Evolutionary conservation across 2,113 vertebrate genomes (phyloP).

Genomic region (Excalfactoria chinensis): DNA sequence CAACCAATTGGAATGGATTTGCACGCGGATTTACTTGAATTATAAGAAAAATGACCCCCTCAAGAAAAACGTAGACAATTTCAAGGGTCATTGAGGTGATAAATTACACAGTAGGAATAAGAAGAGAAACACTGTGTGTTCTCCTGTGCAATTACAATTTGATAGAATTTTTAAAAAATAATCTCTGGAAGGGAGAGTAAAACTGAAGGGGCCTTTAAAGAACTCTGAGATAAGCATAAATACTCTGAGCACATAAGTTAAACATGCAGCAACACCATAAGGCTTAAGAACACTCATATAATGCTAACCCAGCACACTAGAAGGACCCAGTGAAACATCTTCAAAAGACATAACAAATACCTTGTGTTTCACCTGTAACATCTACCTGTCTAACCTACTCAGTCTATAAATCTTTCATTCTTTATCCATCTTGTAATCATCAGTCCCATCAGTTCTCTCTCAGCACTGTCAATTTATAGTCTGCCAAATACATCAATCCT

Average conservation of each 20-base stretch:
- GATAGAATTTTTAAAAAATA: not conserved
- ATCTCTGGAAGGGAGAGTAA: not conserved
- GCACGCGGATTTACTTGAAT: not conserved
- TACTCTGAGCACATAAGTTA: not conserved
- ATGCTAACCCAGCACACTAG: not conserved
- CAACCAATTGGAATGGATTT: not conserved
- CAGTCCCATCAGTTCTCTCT: not conserved
- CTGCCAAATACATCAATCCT: constrained; percentile 4
- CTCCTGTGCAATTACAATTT: not conserved
- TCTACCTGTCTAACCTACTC: not conserved
- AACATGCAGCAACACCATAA: not conserved
- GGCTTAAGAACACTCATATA: not conserved
- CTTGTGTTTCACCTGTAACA: not conserved
- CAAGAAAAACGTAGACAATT: not conserved
- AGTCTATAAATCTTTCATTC: constrained; percentile 24
- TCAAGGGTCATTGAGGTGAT: not conserved
- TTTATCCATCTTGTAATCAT: not conserved
- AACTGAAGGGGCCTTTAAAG: not conserved
- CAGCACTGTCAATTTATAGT: not conserved
- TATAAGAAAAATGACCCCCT: not conserved
- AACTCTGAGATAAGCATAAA: not conserved
- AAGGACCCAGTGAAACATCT: not conserved
- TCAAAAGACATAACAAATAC: not conserved
- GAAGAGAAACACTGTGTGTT: accelerated
- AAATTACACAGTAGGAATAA: not conserved